These are phyloP conservation scores for Lutjanus argentimaculatus DNA, from an alignment of 2,797 vertebrate genomes.

Conservation along the genomic window DNA sequence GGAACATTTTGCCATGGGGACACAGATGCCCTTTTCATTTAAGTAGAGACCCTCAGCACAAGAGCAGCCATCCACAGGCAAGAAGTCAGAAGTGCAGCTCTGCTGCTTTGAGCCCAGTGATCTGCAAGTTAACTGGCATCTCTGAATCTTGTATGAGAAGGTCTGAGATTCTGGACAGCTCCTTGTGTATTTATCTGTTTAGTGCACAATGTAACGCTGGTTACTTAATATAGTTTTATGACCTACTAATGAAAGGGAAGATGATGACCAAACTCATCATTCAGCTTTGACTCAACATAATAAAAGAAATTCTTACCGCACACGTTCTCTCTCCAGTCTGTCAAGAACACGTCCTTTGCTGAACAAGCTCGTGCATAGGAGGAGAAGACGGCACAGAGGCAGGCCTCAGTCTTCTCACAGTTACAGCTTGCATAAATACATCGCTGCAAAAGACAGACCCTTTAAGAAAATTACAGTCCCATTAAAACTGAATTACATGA, in stretches of 20 bases:
- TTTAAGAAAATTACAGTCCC: not conserved
- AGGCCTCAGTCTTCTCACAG: constrained; percentile 91
- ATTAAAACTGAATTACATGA: not conserved
- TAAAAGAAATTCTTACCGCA: constrained; percentile 78
- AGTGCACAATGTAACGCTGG: constrained; percentile 21
- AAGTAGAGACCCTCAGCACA: constrained; percentile 89
- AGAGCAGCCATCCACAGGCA: constrained; percentile 94
- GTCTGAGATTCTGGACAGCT: constrained; percentile 89
- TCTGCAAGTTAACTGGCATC: constrained; percentile 92
- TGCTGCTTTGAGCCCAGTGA: constrained; percentile 87
- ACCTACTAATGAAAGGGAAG: not conserved
- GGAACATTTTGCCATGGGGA: constrained; percentile 89
- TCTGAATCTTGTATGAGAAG: constrained; percentile 91
- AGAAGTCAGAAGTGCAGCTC: constrained; percentile 86
- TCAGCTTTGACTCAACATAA: not conserved
- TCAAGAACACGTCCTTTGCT: constrained; percentile 88
- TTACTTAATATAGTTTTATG: not conserved
- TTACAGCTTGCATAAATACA: constrained; percentile 94
- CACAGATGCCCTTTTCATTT: constrained; percentile 87
- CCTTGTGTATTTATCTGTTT: constrained; percentile 86
- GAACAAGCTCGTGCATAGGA: constrained; percentile 93
- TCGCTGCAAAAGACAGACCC: constrained; percentile 82
- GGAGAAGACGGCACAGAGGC: constrained; percentile 93
- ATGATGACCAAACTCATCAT: not conserved
- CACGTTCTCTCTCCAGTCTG: constrained; percentile 83